Conservation (phyloP, 1,140 invertebrate genomes). For the Drosophila parvula region DNA sequence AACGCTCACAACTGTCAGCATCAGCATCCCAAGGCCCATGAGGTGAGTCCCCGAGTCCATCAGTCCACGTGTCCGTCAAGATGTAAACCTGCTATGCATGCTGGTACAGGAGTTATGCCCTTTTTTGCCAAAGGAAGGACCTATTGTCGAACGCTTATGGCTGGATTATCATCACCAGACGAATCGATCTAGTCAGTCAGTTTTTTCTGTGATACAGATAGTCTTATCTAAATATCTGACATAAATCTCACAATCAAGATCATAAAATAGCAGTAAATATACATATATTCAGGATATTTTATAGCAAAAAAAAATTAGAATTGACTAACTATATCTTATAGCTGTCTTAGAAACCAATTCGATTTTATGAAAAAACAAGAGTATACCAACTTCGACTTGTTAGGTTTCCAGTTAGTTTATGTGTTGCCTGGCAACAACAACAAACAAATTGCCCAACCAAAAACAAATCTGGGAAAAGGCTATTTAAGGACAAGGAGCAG, state of each 20-base stretch:
- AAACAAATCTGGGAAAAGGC: conserved; percentile 14
- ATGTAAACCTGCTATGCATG: not conserved
- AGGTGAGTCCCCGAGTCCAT: conserved; percentile 64
- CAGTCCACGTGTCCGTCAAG: not conserved
- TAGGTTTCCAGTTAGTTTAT: not conserved
- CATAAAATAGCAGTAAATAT: not conserved
- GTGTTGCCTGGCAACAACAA: conserved; percentile 8
- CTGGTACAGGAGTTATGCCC: not conserved
- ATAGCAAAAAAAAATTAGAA: not conserved
- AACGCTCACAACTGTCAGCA: conserved; percentile 78
- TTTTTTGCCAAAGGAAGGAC: not conserved
- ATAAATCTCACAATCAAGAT: too few relatives aligned
- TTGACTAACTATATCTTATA: accelerated
- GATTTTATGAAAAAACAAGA: not conserved
- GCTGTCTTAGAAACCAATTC: not conserved
- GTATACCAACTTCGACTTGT: not conserved
- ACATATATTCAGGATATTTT: not conserved
- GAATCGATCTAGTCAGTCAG: not conserved
- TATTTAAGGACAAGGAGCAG: conserved; percentile 9
- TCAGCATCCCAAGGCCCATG: conserved; percentile 79
- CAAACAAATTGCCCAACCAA: conserved; percentile 5
- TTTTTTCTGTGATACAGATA: too few relatives aligned
- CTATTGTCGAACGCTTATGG: too few relatives aligned
- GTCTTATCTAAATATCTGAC: too few relatives aligned
- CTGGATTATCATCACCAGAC: not conserved